phyloP scores from a whole-genome alignment of 2,113 vertebrate genomes.

The Nannospalax galili region DNA sequence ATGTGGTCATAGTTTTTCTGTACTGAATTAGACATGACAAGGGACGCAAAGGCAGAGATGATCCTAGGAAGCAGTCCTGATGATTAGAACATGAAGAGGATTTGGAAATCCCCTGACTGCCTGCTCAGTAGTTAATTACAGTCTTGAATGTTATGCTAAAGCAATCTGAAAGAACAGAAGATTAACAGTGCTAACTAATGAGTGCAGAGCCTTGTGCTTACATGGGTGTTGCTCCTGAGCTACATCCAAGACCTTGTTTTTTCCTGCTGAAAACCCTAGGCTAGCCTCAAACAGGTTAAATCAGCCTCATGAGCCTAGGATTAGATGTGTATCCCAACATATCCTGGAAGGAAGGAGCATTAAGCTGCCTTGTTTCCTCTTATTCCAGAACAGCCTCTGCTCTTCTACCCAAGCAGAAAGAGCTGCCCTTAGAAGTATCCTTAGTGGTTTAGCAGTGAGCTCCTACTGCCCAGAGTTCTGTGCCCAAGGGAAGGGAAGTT shows the following conservation, averaged over 20 bases:
- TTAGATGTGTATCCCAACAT: neutral
- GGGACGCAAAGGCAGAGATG: neutral
- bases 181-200: neutral
- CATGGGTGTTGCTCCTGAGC: neutral
- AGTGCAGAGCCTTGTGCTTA: neutral
- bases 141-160: neutral
- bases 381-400: neutral
- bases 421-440: neutral
- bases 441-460: neutral
- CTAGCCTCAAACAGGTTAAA: neutral
- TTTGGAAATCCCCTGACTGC: neutral
- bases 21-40: neutral
- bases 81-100: neutral
- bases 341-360: neutral
- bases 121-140: neutral
- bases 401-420: neutral
- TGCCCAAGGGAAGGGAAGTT: neutral
- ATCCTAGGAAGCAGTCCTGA: neutral
- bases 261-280: neutral
- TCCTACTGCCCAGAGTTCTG: fast-evolving
- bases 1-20: neutral
- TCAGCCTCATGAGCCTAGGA: neutral
- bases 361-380: neutral
- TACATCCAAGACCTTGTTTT: neutral
- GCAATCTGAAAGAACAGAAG: neutral